Percentiles rank a stretch among this genome's conserved stretches.
These are phyloP conservation scores for Pseudoatta argentina DNA, from an alignment of 1,140 invertebrate genomes.

Conservation along the genomic window DNA sequence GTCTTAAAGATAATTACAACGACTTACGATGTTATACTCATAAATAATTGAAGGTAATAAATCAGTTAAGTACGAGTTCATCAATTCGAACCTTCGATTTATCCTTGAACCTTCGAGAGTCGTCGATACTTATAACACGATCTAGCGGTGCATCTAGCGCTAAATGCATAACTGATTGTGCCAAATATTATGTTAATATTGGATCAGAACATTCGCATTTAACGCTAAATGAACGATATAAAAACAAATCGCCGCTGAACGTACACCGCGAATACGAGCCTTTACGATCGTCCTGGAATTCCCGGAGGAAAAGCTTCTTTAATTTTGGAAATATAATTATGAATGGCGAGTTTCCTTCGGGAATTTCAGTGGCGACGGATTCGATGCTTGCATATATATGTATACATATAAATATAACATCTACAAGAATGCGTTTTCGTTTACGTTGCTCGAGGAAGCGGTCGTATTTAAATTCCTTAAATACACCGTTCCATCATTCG, in stretches of 20 bases:
- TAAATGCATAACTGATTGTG: conserved; percentile 36
- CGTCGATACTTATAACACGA: conserved; percentile 10
- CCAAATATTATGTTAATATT: conserved; percentile 9
- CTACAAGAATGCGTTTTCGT: conserved; percentile 63
- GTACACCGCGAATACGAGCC: conserved; percentile 5
- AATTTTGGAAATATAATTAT: background rate
- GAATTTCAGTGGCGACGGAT: conserved; percentile 28
- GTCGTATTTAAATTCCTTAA: conserved; percentile 79
- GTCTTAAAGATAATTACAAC: conserved; percentile 60
- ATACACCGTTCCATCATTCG: conserved; percentile 72
- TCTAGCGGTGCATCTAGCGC: conserved; percentile 48
- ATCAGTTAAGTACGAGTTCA: conserved; percentile 70
- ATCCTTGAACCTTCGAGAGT: conserved; percentile 53
- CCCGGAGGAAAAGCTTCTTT: conserved; percentile 41
- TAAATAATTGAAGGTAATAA: conserved; percentile 53
- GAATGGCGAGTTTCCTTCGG: conserved; percentile 52
- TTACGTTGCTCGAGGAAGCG: conserved; percentile 58
- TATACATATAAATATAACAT: conserved; percentile 76
- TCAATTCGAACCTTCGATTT: conserved; percentile 78
- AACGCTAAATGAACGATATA: conserved; percentile 26
- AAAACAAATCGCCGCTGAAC: background rate
- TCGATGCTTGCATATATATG: conserved; percentile 41
- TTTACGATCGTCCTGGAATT: conserved; percentile 65
- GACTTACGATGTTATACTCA: conserved; percentile 38
- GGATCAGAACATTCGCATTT: conserved; percentile 15